A percentile compares a stretch with the other conserved stretches of the same genome.
Conservation (phyloP, 2,888 invertebrate species). For the Lithophane semibrunnea region DNA sequence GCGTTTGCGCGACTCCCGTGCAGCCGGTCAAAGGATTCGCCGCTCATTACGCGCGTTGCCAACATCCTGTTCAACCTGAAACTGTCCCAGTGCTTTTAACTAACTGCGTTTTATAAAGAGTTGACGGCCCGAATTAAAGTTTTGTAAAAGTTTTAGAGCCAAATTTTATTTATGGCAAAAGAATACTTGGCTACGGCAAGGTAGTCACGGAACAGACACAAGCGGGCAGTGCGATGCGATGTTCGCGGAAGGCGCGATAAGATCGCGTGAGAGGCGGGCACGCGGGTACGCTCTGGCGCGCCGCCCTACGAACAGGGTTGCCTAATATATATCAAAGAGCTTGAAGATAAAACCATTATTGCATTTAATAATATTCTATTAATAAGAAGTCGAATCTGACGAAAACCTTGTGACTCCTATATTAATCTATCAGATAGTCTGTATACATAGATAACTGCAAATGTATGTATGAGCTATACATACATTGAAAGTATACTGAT, state of each 20-base stretch:
- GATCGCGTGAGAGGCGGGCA: constrained; percentile 88
- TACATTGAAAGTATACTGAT: background rate
- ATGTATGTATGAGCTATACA: background rate
- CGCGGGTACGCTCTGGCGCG: constrained; percentile 78
- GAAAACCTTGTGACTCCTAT: background rate
- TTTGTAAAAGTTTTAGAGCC: constrained; percentile 67
- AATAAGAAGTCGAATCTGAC: background rate
- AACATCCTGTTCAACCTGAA: constrained; percentile 77
- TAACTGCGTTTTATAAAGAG: constrained; percentile 72
- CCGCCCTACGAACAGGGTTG: constrained; percentile 74
- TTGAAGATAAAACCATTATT: constrained; percentile 14
- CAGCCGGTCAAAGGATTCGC: constrained; percentile 88
- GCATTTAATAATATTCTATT: background rate
- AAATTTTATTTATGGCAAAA: constrained; percentile 80
- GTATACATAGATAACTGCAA: background rate
- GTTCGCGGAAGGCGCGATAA: constrained; percentile 89
- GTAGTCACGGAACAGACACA: constrained; percentile 85
- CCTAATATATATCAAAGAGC: constrained; percentile 44
- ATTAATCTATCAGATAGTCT: background rate
- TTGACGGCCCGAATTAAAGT: constrained; percentile 69
- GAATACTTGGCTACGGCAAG: constrained; percentile 79
- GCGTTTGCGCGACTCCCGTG: constrained; percentile 81
- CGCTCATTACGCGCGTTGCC: constrained; percentile 86
- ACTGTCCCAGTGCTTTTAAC: constrained; percentile 78
- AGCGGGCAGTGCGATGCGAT: constrained; percentile 86